These are phyloP conservation scores for Sebastes minor DNA, from an alignment of 2,797 vertebrate species.

Conservation along the genomic window DNA sequence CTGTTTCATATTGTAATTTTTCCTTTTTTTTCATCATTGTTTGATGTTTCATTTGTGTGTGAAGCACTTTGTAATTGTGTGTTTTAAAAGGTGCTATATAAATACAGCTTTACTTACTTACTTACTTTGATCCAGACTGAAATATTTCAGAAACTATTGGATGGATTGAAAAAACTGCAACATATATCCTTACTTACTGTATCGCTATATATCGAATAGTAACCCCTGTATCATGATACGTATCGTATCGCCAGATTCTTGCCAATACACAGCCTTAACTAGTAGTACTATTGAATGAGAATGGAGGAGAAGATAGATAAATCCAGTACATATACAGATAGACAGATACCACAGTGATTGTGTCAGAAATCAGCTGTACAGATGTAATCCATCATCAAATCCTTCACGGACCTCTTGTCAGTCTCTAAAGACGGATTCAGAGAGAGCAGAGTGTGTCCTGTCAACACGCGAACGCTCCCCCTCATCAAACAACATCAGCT, in stretches of 20 bases:
- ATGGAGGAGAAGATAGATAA: background rate
- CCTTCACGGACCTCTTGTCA: constrained; percentile 12
- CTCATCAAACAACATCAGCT: constrained; percentile 51
- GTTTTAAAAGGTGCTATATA: too few species aligned
- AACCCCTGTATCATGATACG: too few species aligned
- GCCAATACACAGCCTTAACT: too few species aligned
- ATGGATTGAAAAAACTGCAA: background rate
- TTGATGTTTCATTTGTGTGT: too few species aligned
- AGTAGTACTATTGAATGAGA: background rate
- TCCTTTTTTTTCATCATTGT: too few species aligned
- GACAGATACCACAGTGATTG: background rate
- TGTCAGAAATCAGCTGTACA: constrained; percentile 3
- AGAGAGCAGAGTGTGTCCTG: background rate
- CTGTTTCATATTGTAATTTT: too few species aligned
- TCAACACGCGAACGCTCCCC: constrained; percentile 12
- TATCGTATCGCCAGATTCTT: too few species aligned
- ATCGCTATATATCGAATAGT: too few species aligned
- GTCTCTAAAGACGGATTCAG: constrained; percentile 26
- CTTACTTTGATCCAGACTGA: background rate
- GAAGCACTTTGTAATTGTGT: too few species aligned
- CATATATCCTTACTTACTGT: too few species aligned
- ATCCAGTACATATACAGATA: background rate
- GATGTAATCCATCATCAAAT: constrained; percentile 22
- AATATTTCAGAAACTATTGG: background rate
- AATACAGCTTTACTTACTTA: too few species aligned